Conservation (phyloP, 1,140 invertebrate species). For the Diprion similis region DNA sequence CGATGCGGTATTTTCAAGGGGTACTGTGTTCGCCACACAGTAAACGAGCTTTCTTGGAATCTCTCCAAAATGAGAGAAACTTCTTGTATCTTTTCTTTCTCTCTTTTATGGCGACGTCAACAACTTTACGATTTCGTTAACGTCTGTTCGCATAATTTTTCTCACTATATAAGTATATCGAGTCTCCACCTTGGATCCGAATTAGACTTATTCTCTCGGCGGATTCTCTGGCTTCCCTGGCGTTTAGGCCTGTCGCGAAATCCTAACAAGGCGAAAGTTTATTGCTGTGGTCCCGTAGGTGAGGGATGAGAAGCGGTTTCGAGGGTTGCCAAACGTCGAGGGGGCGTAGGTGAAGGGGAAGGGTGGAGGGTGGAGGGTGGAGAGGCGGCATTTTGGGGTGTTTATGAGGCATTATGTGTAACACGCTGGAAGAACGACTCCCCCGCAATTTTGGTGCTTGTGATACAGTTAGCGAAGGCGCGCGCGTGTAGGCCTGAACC, state of each 20-base stretch:
- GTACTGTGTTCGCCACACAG: neutral
- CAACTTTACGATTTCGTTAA: neutral
- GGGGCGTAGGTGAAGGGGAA: slow-evolving; percentile 36
- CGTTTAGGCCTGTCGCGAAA: slow-evolving; percentile 8
- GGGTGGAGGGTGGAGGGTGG: slow-evolving; percentile 39
- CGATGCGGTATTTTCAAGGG: neutral
- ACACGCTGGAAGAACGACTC: slow-evolving; percentile 59
- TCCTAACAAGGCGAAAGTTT: slow-evolving; percentile 55
- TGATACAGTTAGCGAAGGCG: neutral
- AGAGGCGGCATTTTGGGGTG: slow-evolving; percentile 53
- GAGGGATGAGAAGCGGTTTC: neutral
- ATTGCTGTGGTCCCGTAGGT: slow-evolving; percentile 40
- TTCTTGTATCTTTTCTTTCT: too few relatives aligned
- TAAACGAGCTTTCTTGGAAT: neutral
- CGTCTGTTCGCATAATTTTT: neutral
- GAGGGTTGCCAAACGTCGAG: slow-evolving; percentile 4
- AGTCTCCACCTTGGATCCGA: neutral
- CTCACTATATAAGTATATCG: neutral
- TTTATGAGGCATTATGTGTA: slow-evolving; percentile 64
- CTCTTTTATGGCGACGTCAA: too few relatives aligned
- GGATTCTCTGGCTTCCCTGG: too few relatives aligned
- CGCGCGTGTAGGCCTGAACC: neutral
- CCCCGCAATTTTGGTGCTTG: slow-evolving; percentile 30
- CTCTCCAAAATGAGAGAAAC: neutral
- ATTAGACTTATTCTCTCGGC: neutral